Percentiles rank a stretch among this genome's conserved stretches.
These are phyloP conservation scores for Hydrocynus forskahlii DNA, from an alignment of 2,797 vertebrate species.

Conservation along the genomic window DNA sequence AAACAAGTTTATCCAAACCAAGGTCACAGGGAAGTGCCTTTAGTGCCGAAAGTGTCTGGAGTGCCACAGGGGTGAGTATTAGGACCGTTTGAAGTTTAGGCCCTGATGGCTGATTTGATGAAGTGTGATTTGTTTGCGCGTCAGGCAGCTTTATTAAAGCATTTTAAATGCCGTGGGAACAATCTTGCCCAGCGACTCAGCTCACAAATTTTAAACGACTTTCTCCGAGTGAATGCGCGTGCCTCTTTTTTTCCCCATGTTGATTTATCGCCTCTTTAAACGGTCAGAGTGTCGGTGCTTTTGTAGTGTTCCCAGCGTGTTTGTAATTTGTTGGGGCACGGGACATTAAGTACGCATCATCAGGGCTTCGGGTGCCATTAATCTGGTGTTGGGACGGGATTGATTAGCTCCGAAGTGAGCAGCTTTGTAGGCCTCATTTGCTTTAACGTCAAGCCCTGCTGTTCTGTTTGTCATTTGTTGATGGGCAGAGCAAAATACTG, in stretches of 20 bases:
- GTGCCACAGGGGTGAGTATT: neutral
- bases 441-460: constrained; percentile 5
- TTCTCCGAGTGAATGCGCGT: neutral
- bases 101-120: neutral
- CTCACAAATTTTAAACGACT: neutral
- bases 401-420: constrained; percentile 11
- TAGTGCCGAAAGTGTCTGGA: neutral
- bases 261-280: constrained; percentile 21
- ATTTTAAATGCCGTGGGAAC: neutral
- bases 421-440: constrained; percentile 29
- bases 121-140: neutral
- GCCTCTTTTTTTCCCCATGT: neutral
- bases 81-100: neutral
- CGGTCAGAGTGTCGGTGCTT: constrained; percentile 4
- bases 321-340: constrained; percentile 30
- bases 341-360: constrained; percentile 35
- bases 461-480: constrained; percentile 12
- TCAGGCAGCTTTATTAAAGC: constrained; percentile 5
- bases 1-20: neutral
- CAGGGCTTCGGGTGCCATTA: neutral
- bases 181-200: neutral
- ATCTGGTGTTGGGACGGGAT: constrained; percentile 16
- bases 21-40: neutral
- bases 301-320: constrained; percentile 1
- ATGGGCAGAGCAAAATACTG: neutral